phyloP scores from a whole-genome alignment of 2,113 vertebrate genomes.

The Cacatua alba region DNA sequence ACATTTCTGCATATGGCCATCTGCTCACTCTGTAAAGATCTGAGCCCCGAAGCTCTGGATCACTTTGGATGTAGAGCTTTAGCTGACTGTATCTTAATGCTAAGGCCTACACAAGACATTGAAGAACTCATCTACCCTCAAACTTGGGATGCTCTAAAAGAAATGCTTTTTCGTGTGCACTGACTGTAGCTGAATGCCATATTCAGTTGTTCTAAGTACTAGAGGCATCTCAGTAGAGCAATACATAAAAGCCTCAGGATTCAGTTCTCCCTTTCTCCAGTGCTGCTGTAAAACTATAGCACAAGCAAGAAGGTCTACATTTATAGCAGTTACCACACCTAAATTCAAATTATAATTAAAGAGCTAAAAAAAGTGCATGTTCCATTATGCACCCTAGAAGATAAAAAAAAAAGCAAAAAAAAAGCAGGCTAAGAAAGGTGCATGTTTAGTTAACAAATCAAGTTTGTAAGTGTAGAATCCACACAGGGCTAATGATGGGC shows the following conservation, averaged over 20 bases:
- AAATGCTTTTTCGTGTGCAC: background rate
- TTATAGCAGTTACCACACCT: background rate
- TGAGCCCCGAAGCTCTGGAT: conserved; percentile 16
- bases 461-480: background rate
- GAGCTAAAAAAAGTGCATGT: background rate
- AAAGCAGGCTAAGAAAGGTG: background rate
- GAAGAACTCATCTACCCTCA: background rate
- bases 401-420: no score
- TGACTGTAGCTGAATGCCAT: background rate
- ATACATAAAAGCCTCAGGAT: background rate
- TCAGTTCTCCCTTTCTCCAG: background rate
- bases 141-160: background rate
- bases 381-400: background rate
- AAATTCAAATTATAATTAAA: background rate
- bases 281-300: background rate
- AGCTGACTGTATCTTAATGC: background rate
- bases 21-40: background rate
- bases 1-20: background rate
- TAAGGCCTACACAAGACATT: background rate
- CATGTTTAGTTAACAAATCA: background rate
- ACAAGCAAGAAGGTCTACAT: background rate
- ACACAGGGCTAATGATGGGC: background rate
- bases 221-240: background rate
- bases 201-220: background rate
- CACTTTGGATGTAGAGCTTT: background rate